phyloP scores from a whole-genome alignment of 1,140 invertebrate species.

The Antheraea pernyi region DNA sequence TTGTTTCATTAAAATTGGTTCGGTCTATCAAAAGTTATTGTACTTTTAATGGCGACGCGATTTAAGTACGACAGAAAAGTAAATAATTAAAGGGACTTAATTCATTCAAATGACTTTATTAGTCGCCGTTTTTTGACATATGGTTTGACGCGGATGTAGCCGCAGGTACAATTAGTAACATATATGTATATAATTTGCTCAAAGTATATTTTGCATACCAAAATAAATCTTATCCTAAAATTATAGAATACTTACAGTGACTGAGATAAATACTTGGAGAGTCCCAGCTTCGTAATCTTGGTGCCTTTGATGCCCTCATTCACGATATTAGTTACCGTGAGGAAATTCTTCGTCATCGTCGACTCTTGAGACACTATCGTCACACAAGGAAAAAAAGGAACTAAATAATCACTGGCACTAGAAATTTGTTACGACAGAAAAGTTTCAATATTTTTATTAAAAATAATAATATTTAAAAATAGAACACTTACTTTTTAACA shows the following conservation, averaged over 20 bases:
- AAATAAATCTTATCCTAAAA: too few relatives aligned
- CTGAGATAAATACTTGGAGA: slow-evolving; percentile 86
- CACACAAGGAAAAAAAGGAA: slow-evolving; percentile 39
- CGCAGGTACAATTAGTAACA: too few relatives aligned
- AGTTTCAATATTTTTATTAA: not conserved
- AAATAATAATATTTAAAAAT: not conserved
- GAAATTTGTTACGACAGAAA: not conserved
- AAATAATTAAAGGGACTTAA: too few relatives aligned
- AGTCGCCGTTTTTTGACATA: too few relatives aligned
- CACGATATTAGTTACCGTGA: slow-evolving; percentile 81
- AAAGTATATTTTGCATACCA: too few relatives aligned
- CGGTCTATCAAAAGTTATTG: too few relatives aligned
- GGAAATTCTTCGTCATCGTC: slow-evolving; percentile 75
- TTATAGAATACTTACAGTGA: slow-evolving; percentile 83
- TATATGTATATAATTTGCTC: too few relatives aligned
- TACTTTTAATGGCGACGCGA: too few relatives aligned
- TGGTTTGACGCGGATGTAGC: too few relatives aligned
- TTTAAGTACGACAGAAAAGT: too few relatives aligned
- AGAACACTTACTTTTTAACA: slow-evolving; percentile 52
- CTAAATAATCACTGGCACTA: not conserved
- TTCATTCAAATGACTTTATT: too few relatives aligned
- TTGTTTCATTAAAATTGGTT: too few relatives aligned
- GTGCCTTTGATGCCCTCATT: slow-evolving; percentile 86
- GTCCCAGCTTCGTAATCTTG: slow-evolving; percentile 84
- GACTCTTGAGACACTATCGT: slow-evolving; percentile 65